Percentiles rank a stretch among this genome's conserved stretches.
phyloP scores from a whole-genome alignment of 2,113 vertebrate species.

The Bungarus multicinctus region DNA sequence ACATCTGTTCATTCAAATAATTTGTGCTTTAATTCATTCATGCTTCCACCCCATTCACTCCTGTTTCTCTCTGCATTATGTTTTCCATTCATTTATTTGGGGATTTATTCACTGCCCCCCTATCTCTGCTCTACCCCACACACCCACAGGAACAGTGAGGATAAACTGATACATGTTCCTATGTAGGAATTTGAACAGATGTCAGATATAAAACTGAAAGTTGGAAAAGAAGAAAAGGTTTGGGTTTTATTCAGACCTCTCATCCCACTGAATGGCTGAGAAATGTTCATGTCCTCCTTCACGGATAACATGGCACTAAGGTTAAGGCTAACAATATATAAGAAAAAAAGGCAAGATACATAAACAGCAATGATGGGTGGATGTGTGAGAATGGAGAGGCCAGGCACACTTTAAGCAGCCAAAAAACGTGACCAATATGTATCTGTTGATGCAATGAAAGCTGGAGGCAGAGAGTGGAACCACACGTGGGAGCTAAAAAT shows the following conservation, averaged over 20 bases:
- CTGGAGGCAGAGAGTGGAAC: constrained; percentile 2
- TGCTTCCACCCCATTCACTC: not conserved
- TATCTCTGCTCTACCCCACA: not conserved
- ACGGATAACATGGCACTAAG: not conserved
- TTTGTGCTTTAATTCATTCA: not conserved
- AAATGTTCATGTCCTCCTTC: not conserved
- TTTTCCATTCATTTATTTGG: constrained; percentile 16
- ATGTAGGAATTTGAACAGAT: not conserved
- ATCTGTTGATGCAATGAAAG: constrained; percentile 10
- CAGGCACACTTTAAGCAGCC: not conserved
- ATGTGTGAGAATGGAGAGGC: not conserved
- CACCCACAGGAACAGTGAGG: not conserved
- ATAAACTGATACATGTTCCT: not conserved
- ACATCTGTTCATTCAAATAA: not conserved
- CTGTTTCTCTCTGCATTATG: not conserved
- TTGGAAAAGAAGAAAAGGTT: not conserved
- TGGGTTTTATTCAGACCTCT: not conserved
- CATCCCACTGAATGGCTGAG: not conserved
- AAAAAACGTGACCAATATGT: constrained; percentile 15
- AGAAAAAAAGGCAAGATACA: not conserved
- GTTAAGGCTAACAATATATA: not conserved
- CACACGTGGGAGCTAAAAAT: constrained; percentile 38
- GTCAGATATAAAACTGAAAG: not conserved
- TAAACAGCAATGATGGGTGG: not conserved
- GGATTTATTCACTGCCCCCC: not conserved